A percentile compares a stretch with the other conserved stretches of the same genome.
These are phyloP conservation scores for Myopa testacea DNA, from an alignment of 2,888 invertebrate genomes.

Conservation along the genomic window DNA sequence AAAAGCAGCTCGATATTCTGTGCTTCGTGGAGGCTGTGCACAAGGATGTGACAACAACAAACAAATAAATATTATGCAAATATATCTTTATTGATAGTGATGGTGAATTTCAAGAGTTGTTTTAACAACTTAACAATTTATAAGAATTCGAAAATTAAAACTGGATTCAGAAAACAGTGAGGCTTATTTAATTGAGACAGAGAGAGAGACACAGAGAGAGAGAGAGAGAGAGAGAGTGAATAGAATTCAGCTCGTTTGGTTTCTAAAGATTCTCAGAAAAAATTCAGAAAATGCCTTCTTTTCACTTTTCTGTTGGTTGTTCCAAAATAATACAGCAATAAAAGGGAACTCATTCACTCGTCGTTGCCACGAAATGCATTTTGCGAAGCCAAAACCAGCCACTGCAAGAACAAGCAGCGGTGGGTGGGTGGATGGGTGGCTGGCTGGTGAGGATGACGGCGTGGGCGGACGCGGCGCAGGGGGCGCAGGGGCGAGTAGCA, in stretches of 20 bases:
- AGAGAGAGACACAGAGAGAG: no score
- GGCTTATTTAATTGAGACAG: not conserved
- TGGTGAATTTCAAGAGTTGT: no score
- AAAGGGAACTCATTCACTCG: not conserved
- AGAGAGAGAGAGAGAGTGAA: not conserved
- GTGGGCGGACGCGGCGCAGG: no score
- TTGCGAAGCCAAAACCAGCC: not conserved
- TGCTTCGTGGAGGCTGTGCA: not conserved
- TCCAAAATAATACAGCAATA: no score
- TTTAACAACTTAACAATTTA: not conserved
- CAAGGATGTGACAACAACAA: no score
- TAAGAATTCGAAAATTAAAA: not conserved
- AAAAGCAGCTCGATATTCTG: not conserved
- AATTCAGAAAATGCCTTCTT: no score
- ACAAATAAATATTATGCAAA: not conserved
- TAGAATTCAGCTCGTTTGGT: constrained; percentile 4
- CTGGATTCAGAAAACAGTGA: not conserved
- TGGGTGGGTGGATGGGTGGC: not conserved
- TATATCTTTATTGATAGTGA: not conserved
- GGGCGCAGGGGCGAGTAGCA: not conserved
- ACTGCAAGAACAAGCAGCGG: not conserved
- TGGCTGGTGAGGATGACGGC: no score
- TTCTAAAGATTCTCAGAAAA: not conserved
- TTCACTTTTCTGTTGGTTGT: no score
- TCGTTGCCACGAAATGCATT: constrained; percentile 12